phyloP scores from a whole-genome alignment of 2,797 vertebrate species.

The Yasuhikotakia modesta region DNA sequence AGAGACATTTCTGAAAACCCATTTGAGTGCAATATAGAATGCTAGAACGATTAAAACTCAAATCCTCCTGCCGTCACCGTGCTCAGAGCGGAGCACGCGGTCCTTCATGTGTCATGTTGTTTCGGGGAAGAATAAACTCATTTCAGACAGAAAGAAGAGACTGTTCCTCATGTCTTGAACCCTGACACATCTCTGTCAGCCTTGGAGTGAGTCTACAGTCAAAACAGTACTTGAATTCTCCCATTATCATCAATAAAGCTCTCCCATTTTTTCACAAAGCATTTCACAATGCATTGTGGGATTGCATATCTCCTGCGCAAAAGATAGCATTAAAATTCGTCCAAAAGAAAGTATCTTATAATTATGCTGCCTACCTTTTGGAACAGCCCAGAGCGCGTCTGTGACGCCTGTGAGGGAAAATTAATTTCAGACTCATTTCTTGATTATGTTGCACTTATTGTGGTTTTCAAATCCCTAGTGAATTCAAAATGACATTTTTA shows the following conservation, averaged over 20 bases:
- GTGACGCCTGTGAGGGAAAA: slow-evolving; percentile 3
- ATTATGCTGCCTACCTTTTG: slow-evolving; percentile 12
- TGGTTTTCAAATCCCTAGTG: neutral
- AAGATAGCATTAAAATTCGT: slow-evolving; percentile 2
- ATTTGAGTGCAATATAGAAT: slow-evolving; percentile 34
- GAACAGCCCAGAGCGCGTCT: neutral
- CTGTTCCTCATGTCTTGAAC: slow-evolving; percentile 10
- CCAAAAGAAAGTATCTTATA: neutral
- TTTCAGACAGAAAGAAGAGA: slow-evolving; percentile 14
- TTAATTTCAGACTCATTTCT: slow-evolving; percentile 8
- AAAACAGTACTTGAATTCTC: slow-evolving; percentile 15
- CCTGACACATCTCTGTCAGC: slow-evolving; percentile 5
- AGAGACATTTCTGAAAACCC: slow-evolving; percentile 34
- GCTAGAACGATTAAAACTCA: slow-evolving; percentile 16
- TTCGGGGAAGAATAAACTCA: slow-evolving; percentile 34
- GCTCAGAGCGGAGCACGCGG: neutral
- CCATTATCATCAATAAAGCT: slow-evolving; percentile 15
- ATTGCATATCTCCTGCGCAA: neutral
- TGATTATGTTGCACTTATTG: neutral
- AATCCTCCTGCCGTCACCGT: slow-evolving; percentile 16
- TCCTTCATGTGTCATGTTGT: slow-evolving; percentile 37
- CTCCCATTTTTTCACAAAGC: slow-evolving; percentile 1
- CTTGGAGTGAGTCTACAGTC: neutral
- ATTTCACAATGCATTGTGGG: neutral
- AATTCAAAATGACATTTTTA: neutral